A percentile compares a stretch with the other conserved stretches of the same genome.
Conservation (phyloP, 2,113 vertebrate species). For the Hippocampus abdominalis region DNA sequence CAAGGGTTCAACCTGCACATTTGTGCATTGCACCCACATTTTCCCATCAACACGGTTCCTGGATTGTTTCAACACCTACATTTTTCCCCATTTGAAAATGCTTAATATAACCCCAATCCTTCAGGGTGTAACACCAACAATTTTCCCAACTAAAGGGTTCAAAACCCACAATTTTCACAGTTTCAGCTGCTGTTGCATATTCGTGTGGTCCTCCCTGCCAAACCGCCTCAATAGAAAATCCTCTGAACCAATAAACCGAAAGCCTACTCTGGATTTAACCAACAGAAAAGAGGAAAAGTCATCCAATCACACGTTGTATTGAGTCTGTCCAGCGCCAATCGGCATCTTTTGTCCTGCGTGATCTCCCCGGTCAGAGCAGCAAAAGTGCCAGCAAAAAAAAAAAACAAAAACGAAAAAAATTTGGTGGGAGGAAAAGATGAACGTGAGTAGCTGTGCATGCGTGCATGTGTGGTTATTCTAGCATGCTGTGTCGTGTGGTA, state of each 20-base stretch:
- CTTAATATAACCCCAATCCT: too few species aligned
- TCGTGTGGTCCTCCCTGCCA: too few species aligned
- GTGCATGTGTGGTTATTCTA: neutral
- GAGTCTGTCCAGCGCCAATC: neutral
- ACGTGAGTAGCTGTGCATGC: conserved; percentile 6
- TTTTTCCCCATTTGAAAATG: neutral
- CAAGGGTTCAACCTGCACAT: too few species aligned
- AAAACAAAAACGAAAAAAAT: neutral
- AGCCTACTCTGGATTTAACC: neutral
- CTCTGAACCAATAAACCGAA: neutral
- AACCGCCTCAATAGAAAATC: neutral
- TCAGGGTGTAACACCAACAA: too few species aligned
- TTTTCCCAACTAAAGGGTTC: too few species aligned
- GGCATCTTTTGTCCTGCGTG: neutral
- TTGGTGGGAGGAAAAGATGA: conserved; percentile 2
- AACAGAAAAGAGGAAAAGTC: neutral
- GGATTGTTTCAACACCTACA: neutral
- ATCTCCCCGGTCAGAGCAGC: neutral
- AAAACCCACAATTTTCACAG: neutral
- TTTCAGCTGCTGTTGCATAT: neutral
- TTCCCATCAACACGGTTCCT: too few species aligned
- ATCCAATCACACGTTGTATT: too few species aligned
- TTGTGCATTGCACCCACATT: too few species aligned
- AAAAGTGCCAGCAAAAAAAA: neutral
- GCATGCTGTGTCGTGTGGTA: conserved; percentile 10